Evolutionary conservation across 2,113 vertebrate genomes (phyloP).

Genomic region (Zonotrichia leucophrys): DNA sequence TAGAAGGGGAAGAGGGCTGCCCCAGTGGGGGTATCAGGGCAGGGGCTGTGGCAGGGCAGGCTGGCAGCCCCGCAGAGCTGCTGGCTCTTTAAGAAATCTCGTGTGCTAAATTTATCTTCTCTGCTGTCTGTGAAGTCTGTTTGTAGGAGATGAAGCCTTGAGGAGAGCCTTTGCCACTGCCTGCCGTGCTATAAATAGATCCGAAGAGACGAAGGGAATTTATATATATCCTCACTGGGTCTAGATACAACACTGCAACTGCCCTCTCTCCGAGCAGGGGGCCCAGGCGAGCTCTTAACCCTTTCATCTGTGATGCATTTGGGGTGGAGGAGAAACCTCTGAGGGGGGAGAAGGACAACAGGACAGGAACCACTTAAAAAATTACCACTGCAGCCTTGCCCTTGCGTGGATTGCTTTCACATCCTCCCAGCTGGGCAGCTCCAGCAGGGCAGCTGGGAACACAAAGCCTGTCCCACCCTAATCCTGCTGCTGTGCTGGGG

Average conservation of each 20-base stretch:
- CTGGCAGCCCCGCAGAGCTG: background rate
- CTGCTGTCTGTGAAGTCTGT: slow-evolving; percentile 63
- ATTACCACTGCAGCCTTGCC: background rate
- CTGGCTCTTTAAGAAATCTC: slow-evolving; percentile 64
- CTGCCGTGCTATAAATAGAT: slow-evolving; percentile 58
- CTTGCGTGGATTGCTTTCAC: background rate
- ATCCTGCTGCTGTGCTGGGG: background rate
- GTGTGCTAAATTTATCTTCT: slow-evolving; percentile 67
- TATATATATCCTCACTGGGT: slow-evolving; percentile 60
- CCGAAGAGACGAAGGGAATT: slow-evolving; percentile 43
- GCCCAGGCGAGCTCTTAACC: slow-evolving; percentile 50
- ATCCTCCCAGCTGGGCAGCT: background rate
- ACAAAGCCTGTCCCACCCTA: background rate
- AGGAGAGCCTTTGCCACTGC: slow-evolving; percentile 64
- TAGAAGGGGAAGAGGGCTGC: background rate
- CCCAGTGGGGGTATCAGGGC: background rate
- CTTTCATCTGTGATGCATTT: background rate
- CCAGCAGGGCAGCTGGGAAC: background rate
- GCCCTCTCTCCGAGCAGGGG: slow-evolving; percentile 37
- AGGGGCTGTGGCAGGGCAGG: background rate
- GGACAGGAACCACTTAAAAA: slow-evolving; percentile 1
- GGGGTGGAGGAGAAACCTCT: slow-evolving; percentile 1
- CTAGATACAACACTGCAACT: slow-evolving; percentile 53
- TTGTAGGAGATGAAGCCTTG: slow-evolving; percentile 68
- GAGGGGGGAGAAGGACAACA: background rate